Conservation (phyloP, 2,797 vertebrate genomes). For the Semotilus atromaculatus region DNA sequence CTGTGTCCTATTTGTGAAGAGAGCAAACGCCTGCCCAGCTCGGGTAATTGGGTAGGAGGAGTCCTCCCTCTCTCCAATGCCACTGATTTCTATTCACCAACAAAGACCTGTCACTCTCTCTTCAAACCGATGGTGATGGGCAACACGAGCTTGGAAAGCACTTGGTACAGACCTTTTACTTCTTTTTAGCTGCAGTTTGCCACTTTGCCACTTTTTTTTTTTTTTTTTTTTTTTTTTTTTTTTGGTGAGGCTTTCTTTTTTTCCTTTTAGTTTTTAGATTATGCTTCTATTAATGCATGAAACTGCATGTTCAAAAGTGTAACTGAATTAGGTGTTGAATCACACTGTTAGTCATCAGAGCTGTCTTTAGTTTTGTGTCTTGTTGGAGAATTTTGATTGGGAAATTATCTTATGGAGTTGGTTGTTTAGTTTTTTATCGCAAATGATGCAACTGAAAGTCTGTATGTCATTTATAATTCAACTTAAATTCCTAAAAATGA, state of each 20-base stretch:
- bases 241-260: neutral
- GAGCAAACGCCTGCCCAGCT: slow-evolving; percentile 93
- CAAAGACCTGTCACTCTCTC: slow-evolving; percentile 97
- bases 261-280: neutral
- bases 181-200: slow-evolving; percentile 54
- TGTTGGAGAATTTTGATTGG: neutral
- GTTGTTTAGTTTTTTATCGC: neutral
- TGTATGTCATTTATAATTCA: slow-evolving; percentile 2
- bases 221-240: neutral
- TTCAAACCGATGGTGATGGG: slow-evolving; percentile 84
- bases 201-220: slow-evolving; percentile 9
- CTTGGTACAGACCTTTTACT: slow-evolving; percentile 72
- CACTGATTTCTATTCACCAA: slow-evolving; percentile 94
- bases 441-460: neutral
- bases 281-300: neutral
- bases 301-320: neutral
- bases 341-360: neutral
- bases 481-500: neutral
- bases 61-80: slow-evolving; percentile 84
- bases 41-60: slow-evolving; percentile 99
- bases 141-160: slow-evolving; percentile 80
- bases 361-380: neutral
- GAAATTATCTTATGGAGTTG: neutral
- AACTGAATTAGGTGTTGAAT: neutral
- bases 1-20: slow-evolving; percentile 94